phyloP scores from a whole-genome alignment of 1,140 invertebrate species.

The Eulimnadia texana region DNA sequence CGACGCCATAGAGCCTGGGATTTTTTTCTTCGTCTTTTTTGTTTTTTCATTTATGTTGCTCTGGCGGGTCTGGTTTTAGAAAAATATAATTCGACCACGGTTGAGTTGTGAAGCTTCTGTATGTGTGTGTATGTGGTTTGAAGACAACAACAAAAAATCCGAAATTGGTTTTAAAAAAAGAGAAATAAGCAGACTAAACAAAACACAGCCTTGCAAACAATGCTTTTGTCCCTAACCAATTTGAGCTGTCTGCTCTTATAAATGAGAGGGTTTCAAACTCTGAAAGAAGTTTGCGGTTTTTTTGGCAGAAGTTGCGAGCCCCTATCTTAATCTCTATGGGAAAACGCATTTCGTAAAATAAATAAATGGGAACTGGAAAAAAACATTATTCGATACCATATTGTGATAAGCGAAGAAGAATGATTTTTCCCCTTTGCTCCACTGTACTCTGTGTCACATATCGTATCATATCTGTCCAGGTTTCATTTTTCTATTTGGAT shows the following conservation, averaged over 20 bases:
- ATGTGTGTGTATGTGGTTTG: background rate
- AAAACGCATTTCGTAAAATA: too few relatives aligned
- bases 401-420: too few relatives aligned
- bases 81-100: background rate
- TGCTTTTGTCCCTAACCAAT: background rate
- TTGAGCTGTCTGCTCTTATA: background rate
- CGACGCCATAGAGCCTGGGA: background rate
- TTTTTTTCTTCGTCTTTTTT: background rate
- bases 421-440: too few relatives aligned
- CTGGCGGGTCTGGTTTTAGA: background rate
- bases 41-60: background rate
- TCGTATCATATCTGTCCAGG: background rate
- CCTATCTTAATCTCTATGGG: too few relatives aligned
- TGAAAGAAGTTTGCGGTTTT: background rate
- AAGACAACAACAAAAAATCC: background rate
- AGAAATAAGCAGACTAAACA: background rate
- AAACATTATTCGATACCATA: too few relatives aligned
- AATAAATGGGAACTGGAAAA: too few relatives aligned
- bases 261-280: background rate
- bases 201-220: background rate
- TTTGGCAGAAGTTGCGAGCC: background rate
- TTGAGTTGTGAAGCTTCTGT: background rate
- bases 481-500: background rate
- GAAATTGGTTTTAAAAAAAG: background rate
- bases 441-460: background rate